These are phyloP conservation scores for Orchesella cincta DNA, from an alignment of 1,140 invertebrate genomes.

Conservation along the genomic window DNA sequence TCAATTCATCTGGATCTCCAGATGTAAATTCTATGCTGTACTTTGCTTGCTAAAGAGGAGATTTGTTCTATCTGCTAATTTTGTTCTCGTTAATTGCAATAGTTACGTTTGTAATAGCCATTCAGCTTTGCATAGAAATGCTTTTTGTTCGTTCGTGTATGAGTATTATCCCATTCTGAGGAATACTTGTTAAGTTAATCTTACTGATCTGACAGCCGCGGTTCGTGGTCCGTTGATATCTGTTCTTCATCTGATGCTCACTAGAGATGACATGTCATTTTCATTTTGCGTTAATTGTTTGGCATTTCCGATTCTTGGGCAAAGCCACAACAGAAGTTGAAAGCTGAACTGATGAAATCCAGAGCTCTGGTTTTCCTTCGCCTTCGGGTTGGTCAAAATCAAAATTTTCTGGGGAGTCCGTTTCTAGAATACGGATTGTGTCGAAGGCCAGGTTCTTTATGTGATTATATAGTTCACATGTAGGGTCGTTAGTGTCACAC, in stretches of 20 bases:
- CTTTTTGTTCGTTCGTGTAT: background rate
- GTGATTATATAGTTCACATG: too few species aligned
- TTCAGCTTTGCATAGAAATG: background rate
- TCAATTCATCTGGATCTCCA: background rate
- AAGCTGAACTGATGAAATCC: too few species aligned
- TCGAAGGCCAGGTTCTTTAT: too few species aligned
- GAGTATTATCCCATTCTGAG: background rate
- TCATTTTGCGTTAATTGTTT: background rate
- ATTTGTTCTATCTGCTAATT: background rate
- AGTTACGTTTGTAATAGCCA: background rate
- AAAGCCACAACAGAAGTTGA: background rate
- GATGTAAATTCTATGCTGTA: background rate
- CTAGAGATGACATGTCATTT: background rate
- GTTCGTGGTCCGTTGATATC: background rate
- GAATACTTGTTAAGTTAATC: background rate
- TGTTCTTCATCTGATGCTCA: background rate
- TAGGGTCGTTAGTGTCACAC: too few species aligned
- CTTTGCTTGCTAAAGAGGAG: background rate
- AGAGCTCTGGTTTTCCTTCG: too few species aligned
- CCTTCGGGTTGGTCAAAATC: too few species aligned
- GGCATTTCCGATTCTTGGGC: background rate
- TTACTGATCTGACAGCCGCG: background rate
- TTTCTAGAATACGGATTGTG: too few species aligned
- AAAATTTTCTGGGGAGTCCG: too few species aligned
- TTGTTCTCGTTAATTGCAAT: too few species aligned